These are phyloP conservation scores for Pelvicachromis taeniatus DNA, from an alignment of 2,113 vertebrate genomes.

Conservation along the genomic window DNA sequence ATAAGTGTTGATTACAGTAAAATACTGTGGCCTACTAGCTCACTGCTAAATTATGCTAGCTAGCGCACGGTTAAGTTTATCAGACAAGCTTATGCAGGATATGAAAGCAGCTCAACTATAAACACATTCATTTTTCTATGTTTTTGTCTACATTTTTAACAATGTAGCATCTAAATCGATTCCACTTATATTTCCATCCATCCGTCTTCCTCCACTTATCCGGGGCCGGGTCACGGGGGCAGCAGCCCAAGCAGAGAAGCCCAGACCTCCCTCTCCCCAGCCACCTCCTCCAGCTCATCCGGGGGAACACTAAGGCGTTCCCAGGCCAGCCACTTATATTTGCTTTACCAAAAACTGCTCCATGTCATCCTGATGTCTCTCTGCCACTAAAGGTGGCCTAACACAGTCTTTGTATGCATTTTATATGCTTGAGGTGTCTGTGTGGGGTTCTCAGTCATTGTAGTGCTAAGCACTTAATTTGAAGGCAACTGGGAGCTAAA, in stretches of 20 bases:
- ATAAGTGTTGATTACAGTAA: not conserved
- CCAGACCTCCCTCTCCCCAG: too few species aligned
- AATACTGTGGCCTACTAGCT: not conserved
- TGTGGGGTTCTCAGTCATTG: not conserved
- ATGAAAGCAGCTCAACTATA: not conserved
- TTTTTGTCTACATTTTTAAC: not conserved
- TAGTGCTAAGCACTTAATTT: not conserved
- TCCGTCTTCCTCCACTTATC: too few species aligned
- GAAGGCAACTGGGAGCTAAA: not conserved
- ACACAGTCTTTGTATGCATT: fast-evolving
- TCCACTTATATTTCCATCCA: too few species aligned
- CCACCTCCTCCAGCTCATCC: too few species aligned
- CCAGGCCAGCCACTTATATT: too few species aligned
- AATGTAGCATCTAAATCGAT: not conserved
- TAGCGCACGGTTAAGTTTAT: not conserved
- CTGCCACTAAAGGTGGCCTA: fast-evolving
- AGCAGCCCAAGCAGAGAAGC: too few species aligned
- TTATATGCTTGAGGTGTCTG: not conserved
- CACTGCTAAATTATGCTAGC: not conserved
- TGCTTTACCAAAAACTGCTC: not conserved
- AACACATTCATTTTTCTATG: not conserved
- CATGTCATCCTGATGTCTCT: not conserved
- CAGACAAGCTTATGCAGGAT: not conserved
- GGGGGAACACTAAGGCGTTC: too few species aligned
- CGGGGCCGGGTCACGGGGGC: too few species aligned